phyloP scores from a whole-genome alignment of 2,797 vertebrate species.

The Sebastes glaucus region DNA sequence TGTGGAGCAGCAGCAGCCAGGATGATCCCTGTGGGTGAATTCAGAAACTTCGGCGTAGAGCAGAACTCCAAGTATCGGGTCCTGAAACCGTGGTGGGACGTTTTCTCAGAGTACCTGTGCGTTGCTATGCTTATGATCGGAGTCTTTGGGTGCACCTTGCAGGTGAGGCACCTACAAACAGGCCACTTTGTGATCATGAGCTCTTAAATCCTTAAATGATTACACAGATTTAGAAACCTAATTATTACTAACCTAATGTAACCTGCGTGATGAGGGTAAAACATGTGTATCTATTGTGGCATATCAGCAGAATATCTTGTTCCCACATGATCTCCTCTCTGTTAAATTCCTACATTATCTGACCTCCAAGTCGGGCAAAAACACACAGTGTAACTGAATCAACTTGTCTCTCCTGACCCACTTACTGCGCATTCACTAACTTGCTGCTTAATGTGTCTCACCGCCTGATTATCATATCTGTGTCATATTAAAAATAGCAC shows the following conservation, averaged over 20 bases:
- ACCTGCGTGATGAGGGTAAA: not conserved
- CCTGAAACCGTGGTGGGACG: constrained; percentile 96
- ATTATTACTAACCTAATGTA: not conserved
- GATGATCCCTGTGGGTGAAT: constrained; percentile 93
- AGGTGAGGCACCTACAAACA: constrained; percentile 78
- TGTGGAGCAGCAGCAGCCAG: constrained; percentile 55
- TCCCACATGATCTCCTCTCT: not conserved
- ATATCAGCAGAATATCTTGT: not conserved
- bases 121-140: constrained; percentile 94
- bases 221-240: not conserved
- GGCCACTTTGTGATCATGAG: not conserved
- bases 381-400: constrained; percentile 22
- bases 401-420: constrained; percentile 55
- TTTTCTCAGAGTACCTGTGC: constrained; percentile 91
- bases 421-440: constrained; percentile 48
- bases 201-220: constrained; percentile 9
- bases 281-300: not conserved
- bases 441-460: constrained; percentile 41
- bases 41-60: constrained; percentile 86
- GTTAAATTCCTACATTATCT: constrained; percentile 9
- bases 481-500: constrained; percentile 47
- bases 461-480: constrained; percentile 19
- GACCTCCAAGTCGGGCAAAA: constrained; percentile 40
- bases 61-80: constrained; percentile 88
- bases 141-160: constrained; percentile 92